Base-by-base conservation (phyloP, 2,888 invertebrate species). In the Phanerotoma sp. region DNA sequence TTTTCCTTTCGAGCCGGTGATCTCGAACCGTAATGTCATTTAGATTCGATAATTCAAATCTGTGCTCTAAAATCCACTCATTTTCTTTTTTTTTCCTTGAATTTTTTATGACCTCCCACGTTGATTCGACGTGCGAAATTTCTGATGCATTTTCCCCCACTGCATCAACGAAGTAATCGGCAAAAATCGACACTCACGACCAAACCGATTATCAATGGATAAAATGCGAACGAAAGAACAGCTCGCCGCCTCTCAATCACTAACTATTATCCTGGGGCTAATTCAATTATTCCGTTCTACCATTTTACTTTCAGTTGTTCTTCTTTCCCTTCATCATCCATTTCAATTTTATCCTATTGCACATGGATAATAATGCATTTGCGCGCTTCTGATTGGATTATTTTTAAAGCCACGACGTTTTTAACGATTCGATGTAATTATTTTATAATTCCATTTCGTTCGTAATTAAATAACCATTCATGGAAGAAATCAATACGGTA, bases 41-140 rank as follows among this genome's bases (percentile, higher is more conserved):
- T 25, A 25, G 25, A 25, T 25, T 25, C 25, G 53, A 52, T 56
- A 58, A 58, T 55, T 53, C 47, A 28, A 18, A 42, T 49, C 52
- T 44, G 56, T 53, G 41, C 50, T 18, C 48, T 49, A 40, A 25
- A 9, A 25, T 9, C 9, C 25, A 9, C 3, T 25, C 25, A 25
- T 25, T 25, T 25, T 25, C 25, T 25, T 25, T 25, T 25, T 25
- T 25, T 25, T 9, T 25, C 9, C 9, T 25, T 41, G 28, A 5
- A 11, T 48, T 42, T 58, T 55, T 16, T 18, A 15, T 35, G 25
- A 33, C 49, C 45, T 35, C 28, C 45, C 16, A 18, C 32, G 48
- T 32, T 28, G 47, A 25, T 9, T 25, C 25, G 25, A 40, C 25
- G 16, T 47, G 25, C 25, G 9, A 25, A 25, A 25, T 25, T 25